Evolutionary conservation across 2,797 vertebrate species (phyloP), one percentile per base, ranked within the genome.

Genomic region (Eulemur coronatus): DNA sequence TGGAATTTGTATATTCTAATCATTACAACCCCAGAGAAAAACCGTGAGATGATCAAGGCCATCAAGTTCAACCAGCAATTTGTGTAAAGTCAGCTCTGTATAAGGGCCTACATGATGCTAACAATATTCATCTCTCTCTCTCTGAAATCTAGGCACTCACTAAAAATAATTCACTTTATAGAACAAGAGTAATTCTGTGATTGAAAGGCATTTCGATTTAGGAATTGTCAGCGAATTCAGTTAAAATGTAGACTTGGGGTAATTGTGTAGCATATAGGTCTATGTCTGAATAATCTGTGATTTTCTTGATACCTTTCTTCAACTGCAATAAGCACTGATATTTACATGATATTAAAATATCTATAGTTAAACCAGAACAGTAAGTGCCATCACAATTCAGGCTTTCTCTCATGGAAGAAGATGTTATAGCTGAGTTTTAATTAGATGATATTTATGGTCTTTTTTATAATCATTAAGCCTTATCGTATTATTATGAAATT

Each of bases 121-220:
- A 75, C n/a, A 38, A 59, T 52, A 46, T 41, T 61, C 48, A 35
- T 65, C 5, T 38, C 20, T 72, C 67, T 65, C 69, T 80, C 35
- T 59, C 50, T 72, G 73, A 92, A 87, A 78, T 89, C 76, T n/a
- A 86, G 78, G 24, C 13, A 89, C 5, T 91, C 55, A n/a, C n/a
- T 88, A 65, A 88, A 88, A 73, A 89, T 22, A 84, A 82, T 65
- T 79, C 69, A 89, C 24, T 85, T 73, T 84, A 57, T n/a, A 84
- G 14, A 89, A 46, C 35, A 92, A 76, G 55, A 81, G 89, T n/a
- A 65, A 69, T n/a, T 91, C 78, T 72, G 4, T 89, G 4, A 65
- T 38, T 84, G 33, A 70, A 82, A n/a, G 48, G n/a, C 26, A 78
- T 70, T 95, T 91, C 67, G 38, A n/a, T 81, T 76, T 89, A 84